Conservation (phyloP, 2,113 vertebrate genomes). For the Ceyx margarethae region DNA sequence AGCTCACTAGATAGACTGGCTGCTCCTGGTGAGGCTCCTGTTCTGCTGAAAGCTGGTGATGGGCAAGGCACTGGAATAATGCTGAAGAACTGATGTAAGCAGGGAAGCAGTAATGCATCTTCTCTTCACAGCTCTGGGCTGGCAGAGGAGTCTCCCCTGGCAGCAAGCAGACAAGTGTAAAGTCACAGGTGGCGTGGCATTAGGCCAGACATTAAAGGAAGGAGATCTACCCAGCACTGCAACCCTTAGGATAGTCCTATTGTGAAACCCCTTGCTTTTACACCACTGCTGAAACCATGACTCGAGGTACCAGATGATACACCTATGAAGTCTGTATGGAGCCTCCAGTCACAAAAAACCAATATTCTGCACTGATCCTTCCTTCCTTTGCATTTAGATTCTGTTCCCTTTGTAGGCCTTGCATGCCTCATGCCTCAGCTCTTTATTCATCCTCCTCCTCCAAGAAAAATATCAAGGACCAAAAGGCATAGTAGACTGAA, state of each 20-base stretch:
- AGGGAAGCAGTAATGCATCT: not conserved
- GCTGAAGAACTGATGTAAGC: not conserved
- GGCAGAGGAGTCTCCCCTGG: not conserved
- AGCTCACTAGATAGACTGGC: not conserved
- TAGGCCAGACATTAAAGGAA: not conserved
- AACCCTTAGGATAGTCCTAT: not conserved
- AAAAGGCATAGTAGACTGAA: not conserved
- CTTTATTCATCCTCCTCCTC: not conserved
- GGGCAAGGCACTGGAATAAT: not conserved
- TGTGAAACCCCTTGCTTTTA: not conserved
- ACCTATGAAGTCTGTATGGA: not conserved
- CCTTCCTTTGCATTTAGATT: not conserved
- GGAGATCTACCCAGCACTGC: not conserved
- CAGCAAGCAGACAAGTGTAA: not conserved
- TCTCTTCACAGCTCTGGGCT: not conserved
- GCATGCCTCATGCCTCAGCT: not conserved
- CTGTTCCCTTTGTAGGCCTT: not conserved
- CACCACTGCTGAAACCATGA: not conserved
- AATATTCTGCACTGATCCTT: not conserved
- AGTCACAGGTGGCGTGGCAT: not conserved
- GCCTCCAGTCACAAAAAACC: not conserved
- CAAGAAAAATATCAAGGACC: not conserved
- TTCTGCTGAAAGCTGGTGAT: not conserved
- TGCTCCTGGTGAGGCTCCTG: not conserved
- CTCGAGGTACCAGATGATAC: not conserved